Percentiles rank a stretch among this genome's conserved stretches.
These are phyloP conservation scores for Cantharis rustica DNA, from an alignment of 2,888 invertebrate genomes.

Conservation along the genomic window DNA sequence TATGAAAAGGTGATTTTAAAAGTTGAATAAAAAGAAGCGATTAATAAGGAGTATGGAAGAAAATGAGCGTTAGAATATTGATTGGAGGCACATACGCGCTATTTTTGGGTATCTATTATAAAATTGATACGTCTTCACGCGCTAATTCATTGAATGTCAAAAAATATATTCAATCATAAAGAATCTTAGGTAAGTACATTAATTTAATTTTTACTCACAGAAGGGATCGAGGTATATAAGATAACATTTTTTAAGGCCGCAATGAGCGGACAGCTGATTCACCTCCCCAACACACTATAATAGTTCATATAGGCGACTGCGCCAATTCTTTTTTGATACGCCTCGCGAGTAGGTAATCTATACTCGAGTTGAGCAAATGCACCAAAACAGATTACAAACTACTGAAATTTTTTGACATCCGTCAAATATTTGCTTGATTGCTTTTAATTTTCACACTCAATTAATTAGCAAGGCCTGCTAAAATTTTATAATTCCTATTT, in stretches of 20 bases:
- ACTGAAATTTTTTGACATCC: background rate
- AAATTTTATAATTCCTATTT: background rate
- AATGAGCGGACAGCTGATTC: slow-evolving; percentile 34
- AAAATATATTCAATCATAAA: background rate
- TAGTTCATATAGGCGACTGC: slow-evolving; percentile 37
- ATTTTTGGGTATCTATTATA: background rate
- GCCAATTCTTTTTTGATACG: slow-evolving; percentile 30
- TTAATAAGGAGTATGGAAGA: background rate
- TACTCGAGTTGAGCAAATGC: slow-evolving; percentile 7
- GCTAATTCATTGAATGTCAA: background rate
- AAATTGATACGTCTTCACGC: background rate
- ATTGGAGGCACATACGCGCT: background rate
- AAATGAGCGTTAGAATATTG: background rate
- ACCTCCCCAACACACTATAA: slow-evolving; percentile 28
- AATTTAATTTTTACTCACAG: slow-evolving; percentile 46
- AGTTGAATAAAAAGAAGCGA: background rate
- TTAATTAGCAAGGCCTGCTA: background rate
- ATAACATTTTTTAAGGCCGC: slow-evolving; percentile 45
- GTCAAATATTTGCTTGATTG: background rate
- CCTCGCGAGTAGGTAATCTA: background rate
- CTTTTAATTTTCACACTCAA: background rate
- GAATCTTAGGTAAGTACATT: background rate
- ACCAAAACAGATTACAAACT: background rate
- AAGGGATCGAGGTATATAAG: slow-evolving; percentile 46
- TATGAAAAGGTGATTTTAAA: background rate